These are phyloP conservation scores for Oopsacas minuta DNA, from an alignment of 37 sponge, comb jelly and placozoan genomes.

Conservation along the genomic window DNA sequence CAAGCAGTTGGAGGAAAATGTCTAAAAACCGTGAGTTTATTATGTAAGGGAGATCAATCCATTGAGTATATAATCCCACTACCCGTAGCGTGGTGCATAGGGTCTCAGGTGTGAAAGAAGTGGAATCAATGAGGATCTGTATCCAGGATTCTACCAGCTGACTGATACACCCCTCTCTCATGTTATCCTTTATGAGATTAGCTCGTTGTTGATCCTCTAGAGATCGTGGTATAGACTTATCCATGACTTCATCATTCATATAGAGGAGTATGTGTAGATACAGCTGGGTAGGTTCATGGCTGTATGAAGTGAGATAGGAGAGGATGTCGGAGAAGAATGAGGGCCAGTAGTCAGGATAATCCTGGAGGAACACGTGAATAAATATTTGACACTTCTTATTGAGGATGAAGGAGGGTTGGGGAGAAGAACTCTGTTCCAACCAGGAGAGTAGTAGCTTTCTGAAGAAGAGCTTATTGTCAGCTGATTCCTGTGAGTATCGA, in stretches of 20 bases:
- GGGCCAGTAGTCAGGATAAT: slow-evolving; percentile 70
- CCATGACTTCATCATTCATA: slow-evolving; percentile 64
- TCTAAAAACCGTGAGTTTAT: slow-evolving; percentile 52
- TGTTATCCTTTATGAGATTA: slow-evolving; percentile 63
- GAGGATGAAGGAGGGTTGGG: slow-evolving; percentile 32
- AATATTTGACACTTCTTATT: slow-evolving; percentile 67
- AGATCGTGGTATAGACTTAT: slow-evolving; percentile 46
- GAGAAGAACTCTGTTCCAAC: slow-evolving; percentile 29
- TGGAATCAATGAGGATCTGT: slow-evolving; percentile 23
- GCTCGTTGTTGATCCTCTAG: slow-evolving; percentile 56
- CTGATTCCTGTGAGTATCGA: slow-evolving; percentile 20
- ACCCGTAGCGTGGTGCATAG: slow-evolving; percentile 55
- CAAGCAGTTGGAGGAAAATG: neutral
- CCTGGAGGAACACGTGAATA: slow-evolving; percentile 41
- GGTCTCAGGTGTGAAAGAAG: neutral
- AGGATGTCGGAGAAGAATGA: slow-evolving; percentile 61
- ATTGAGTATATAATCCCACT: slow-evolving; percentile 63
- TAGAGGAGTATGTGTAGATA: slow-evolving; percentile 57
- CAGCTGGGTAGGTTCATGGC: slow-evolving; percentile 31
- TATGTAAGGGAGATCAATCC: slow-evolving; percentile 71
- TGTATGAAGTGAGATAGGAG: slow-evolving; percentile 17
- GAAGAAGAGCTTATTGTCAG: neutral
- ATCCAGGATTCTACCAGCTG: slow-evolving; percentile 73
- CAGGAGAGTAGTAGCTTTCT: slow-evolving; percentile 39
- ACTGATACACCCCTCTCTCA: slow-evolving; percentile 63